Evolutionary conservation across 2,113 vertebrate species (phyloP).

Genomic region (Oxygymnocypris stewartii): DNA sequence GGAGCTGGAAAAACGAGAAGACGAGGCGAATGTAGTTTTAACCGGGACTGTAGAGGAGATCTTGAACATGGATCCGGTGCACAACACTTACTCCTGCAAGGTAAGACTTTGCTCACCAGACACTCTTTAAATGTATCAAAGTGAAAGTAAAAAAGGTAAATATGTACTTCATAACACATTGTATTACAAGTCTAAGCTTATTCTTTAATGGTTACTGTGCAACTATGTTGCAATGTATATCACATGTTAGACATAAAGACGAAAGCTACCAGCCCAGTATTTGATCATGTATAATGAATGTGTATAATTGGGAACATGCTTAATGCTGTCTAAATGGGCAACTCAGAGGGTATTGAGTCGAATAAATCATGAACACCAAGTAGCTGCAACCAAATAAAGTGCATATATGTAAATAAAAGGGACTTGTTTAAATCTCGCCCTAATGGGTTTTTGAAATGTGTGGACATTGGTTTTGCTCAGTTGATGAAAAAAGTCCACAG

Average conservation of each 20-base stretch:
- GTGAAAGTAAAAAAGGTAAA: slow-evolving; percentile 24
- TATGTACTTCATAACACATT: neutral
- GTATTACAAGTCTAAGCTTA: neutral
- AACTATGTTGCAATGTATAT: neutral
- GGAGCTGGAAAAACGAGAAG: slow-evolving; percentile 85
- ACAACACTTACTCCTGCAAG: slow-evolving; percentile 97
- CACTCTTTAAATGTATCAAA: neutral
- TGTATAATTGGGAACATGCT: neutral
- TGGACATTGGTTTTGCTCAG: neutral
- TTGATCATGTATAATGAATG: neutral
- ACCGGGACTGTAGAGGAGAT: slow-evolving; percentile 98
- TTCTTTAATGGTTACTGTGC: neutral
- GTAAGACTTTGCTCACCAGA: slow-evolving; percentile 66
- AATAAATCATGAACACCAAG: neutral
- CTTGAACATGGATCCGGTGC: slow-evolving; percentile 94
- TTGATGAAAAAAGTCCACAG: slow-evolving; percentile 17
- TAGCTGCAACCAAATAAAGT: neutral
- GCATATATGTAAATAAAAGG: neutral
- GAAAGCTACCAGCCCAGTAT: neutral
- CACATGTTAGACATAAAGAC: neutral
- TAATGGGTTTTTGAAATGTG: neutral
- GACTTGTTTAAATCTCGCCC: slow-evolving; percentile 6
- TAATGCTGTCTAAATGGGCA: neutral
- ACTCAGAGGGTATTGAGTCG: neutral
- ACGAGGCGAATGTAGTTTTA: slow-evolving; percentile 91